Percentiles rank a stretch among this genome's conserved stretches.
Evolutionary conservation across 2,113 vertebrate genomes (phyloP).

Genomic region (Maccullochella peelii): DNA sequence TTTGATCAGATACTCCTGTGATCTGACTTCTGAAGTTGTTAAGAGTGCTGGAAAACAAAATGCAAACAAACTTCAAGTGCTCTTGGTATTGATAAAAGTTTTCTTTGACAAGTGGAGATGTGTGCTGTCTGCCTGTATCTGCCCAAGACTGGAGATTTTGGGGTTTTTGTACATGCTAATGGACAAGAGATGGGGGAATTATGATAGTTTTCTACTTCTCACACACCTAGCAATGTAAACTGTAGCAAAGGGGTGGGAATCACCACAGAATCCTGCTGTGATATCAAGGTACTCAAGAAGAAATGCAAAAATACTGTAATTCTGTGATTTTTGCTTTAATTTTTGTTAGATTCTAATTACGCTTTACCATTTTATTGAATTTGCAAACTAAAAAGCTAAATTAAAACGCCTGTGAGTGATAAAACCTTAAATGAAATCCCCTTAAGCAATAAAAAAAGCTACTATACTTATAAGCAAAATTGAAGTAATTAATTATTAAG

Average conservation of each 20-base stretch:
- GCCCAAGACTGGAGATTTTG: conserved; percentile 76
- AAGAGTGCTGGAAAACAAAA: conserved; percentile 89
- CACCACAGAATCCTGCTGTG: conserved; percentile 18
- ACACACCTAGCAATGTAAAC: conserved; percentile 46
- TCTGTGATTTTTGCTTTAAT: conserved; percentile 27
- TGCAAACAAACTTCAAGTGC: conserved; percentile 90
- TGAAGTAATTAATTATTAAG: not conserved
- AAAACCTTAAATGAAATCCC: not conserved
- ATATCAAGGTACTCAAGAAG: conserved; percentile 6
- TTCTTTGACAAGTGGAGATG: conserved; percentile 84
- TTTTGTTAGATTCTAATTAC: conserved; percentile 5
- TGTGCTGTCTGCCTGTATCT: conserved; percentile 73
- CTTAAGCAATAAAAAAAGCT: not conserved
- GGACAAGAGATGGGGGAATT: conserved; percentile 79
- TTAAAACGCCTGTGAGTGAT: not conserved
- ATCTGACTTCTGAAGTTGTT: conserved; percentile 91
- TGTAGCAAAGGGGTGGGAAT: conserved; percentile 43
- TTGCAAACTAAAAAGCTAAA: conserved; percentile 7
- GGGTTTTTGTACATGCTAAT: conserved; percentile 72
- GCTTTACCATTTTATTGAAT: conserved; percentile 8
- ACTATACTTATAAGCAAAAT: not conserved
- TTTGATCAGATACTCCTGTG: conserved; percentile 89
- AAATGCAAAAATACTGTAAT: conserved; percentile 22
- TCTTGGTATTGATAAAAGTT: conserved; percentile 88
- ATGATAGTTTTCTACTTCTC: conserved; percentile 55